phyloP scores from a whole-genome alignment of 2,888 invertebrate species.

The Gerris lacustris region DNA sequence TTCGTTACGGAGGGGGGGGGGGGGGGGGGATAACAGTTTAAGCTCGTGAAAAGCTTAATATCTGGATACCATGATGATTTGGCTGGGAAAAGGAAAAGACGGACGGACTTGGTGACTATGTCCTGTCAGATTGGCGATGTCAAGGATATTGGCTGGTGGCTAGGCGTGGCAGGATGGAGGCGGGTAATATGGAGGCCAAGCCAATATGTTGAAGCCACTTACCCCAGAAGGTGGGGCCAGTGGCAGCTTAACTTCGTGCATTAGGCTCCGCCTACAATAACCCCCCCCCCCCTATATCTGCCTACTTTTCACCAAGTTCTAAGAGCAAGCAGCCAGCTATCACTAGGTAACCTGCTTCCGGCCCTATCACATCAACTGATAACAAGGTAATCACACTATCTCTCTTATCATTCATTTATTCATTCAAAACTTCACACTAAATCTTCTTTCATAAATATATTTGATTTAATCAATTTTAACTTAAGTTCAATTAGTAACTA shows the following conservation, averaged over 20 bases:
- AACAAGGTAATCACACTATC: not conserved
- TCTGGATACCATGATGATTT: too few relatives aligned
- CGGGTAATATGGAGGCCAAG: slow-evolving; percentile 1
- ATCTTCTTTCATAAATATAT: too few relatives aligned
- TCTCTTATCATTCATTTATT: too few relatives aligned
- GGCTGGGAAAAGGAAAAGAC: too few relatives aligned
- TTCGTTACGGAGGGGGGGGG: too few relatives aligned
- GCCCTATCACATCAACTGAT: not conserved
- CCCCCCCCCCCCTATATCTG: not conserved
- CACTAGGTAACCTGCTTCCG: not conserved
- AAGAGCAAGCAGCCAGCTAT: not conserved
- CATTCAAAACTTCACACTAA: too few relatives aligned
- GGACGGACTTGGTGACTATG: too few relatives aligned
- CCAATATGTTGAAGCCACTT: not conserved
- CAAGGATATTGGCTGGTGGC: not conserved
- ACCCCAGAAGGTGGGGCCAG: not conserved
- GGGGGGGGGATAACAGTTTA: too few relatives aligned
- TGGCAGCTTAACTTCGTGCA: not conserved
- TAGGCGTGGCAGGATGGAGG: not conserved
- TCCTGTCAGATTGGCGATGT: not conserved
- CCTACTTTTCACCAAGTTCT: not conserved
- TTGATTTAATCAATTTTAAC: too few relatives aligned
- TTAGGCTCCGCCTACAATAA: not conserved
- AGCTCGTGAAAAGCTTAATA: too few relatives aligned
- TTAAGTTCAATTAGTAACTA: too few relatives aligned